Evolutionary conservation across 2,113 vertebrate genomes (phyloP).

Genomic region (Pelodiscus sinensis): DNA sequence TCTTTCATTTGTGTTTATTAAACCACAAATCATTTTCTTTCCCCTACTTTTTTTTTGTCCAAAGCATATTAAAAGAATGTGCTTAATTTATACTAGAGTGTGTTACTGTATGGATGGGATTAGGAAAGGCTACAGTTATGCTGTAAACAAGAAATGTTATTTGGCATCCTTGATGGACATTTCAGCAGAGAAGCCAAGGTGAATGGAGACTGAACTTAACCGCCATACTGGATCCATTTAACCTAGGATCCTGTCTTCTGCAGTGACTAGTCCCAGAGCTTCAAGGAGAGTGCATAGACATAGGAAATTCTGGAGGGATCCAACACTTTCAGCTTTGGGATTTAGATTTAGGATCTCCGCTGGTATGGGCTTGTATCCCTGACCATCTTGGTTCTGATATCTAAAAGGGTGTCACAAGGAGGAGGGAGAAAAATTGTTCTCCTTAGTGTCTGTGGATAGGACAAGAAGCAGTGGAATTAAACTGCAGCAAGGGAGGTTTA

Average conservation of each 20-base stretch:
- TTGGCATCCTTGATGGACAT: background rate
- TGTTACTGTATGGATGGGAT: background rate
- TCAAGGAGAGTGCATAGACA: background rate
- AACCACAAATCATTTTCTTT: background rate
- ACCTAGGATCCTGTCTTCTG: background rate
- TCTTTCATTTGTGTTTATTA: background rate
- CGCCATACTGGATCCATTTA: background rate
- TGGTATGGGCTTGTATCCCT: background rate
- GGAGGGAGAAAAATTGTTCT: no score
- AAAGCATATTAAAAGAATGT: background rate
- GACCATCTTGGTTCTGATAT: background rate
- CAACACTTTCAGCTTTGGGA: no score
- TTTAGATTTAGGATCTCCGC: no score
- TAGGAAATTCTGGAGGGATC: background rate
- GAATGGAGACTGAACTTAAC: background rate
- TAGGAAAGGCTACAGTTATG: background rate
- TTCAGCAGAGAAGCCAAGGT: background rate
- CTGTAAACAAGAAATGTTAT: background rate
- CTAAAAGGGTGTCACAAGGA: no score
- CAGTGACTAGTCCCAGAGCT: background rate
- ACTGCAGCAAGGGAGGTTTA: no score
- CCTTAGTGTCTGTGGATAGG: no score
- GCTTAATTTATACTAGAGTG: background rate
- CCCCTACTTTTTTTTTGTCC: background rate
- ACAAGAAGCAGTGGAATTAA: no score